Conservation (phyloP, 2,797 vertebrate species). For the Carduelis carduelis region DNA sequence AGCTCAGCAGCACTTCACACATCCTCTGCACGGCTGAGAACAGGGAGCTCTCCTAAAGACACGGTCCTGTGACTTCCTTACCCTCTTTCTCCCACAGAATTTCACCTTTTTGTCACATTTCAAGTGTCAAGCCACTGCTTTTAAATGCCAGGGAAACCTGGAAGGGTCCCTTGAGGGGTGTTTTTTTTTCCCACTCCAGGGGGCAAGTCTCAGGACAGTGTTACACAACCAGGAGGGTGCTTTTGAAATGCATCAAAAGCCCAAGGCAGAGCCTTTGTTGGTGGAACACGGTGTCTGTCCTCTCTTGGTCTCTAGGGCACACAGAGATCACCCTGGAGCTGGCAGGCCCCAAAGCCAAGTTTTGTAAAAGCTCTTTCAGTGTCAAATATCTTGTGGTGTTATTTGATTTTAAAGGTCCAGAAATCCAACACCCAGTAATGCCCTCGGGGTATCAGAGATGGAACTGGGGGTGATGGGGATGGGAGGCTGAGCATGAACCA, state of each 20-base stretch:
- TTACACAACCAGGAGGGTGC: background rate
- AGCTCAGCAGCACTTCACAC: conserved; percentile 40
- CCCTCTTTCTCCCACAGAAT: background rate
- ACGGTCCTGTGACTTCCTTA: background rate
- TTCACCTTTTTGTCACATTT: background rate
- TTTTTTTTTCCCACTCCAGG: background rate
- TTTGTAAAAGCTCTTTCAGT: background rate
- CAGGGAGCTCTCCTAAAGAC: background rate
- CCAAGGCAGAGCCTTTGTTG: background rate
- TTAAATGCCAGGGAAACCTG: background rate
- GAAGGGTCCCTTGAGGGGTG: background rate
- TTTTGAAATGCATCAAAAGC: background rate
- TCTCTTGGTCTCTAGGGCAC: background rate
- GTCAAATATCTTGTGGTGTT: background rate
- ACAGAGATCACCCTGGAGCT: background rate
- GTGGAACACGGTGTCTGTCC: background rate
- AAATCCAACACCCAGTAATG: background rate
- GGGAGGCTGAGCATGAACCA: background rate
- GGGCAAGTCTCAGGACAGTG: background rate
- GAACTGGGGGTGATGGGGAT: background rate
- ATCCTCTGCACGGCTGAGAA: background rate
- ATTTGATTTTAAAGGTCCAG: background rate
- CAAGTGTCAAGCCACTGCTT: background rate
- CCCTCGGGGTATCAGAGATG: background rate
- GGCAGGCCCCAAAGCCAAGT: background rate